Evolutionary conservation across 2,113 vertebrate genomes (phyloP).

Genomic region (Festucalex cinctus): DNA sequence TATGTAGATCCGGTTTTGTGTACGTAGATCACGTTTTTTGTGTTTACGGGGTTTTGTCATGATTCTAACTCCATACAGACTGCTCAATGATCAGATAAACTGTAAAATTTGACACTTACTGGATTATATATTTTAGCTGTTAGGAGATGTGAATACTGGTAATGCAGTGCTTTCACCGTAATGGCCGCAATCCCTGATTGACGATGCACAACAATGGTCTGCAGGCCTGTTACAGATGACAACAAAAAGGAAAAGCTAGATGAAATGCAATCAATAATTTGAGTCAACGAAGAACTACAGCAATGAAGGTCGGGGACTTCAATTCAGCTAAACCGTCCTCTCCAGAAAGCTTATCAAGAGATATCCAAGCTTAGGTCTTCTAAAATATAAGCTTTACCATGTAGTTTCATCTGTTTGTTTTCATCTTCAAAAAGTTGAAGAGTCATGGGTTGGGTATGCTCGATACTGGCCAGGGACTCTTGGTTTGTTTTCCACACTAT

Average conservation of each 20-base stretch:
- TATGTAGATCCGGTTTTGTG: no score
- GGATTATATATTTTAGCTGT: slow-evolving; percentile 66
- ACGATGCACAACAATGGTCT: slow-evolving; percentile 79
- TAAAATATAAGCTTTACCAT: slow-evolving; percentile 68
- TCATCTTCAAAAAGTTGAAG: slow-evolving; percentile 73
- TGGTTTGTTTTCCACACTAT: slow-evolving; percentile 84
- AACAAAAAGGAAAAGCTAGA: slow-evolving; percentile 9
- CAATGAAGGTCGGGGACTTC: not conserved
- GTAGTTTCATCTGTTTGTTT: slow-evolving; percentile 82
- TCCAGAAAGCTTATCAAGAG: not conserved
- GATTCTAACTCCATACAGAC: no score
- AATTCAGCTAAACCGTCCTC: no score
- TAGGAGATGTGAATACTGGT: slow-evolving; percentile 78
- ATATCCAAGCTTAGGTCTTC: not conserved
- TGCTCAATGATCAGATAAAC: not conserved
- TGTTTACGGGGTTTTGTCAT: no score
- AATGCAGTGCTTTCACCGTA: slow-evolving; percentile 75
- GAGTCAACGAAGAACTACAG: slow-evolving; percentile 5
- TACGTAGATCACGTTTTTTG: no score
- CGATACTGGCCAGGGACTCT: slow-evolving; percentile 76
- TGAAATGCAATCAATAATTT: not conserved
- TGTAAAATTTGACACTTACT: slow-evolving; percentile 64
- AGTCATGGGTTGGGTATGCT: slow-evolving; percentile 75
- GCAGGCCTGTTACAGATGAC: slow-evolving; percentile 73
- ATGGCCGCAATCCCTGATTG: slow-evolving; percentile 80